Evolutionary conservation across 2,888 invertebrate species (phyloP).

Genomic region (Philhelius pedissequus): DNA sequence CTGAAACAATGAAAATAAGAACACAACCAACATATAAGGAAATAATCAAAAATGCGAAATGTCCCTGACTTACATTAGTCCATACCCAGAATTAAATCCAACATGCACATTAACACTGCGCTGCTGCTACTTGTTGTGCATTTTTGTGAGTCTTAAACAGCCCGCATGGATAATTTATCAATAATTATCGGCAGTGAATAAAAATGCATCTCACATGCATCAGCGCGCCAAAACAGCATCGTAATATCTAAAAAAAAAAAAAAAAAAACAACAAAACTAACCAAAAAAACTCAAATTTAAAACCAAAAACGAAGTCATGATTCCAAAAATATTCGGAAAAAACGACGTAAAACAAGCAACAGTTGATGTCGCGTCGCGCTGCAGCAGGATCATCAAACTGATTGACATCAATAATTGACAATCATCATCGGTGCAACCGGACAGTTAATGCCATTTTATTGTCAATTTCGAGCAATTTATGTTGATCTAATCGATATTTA

Average conservation of each 20-base stretch:
- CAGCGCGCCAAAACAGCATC: slow-evolving; percentile 1
- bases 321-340: not conserved
- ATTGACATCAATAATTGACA: slow-evolving; percentile 68
- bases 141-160: slow-evolving; percentile 16
- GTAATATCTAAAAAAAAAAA: not conserved
- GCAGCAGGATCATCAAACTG: slow-evolving; percentile 61
- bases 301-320: slow-evolving; percentile 7
- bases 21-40: slow-evolving; percentile 8
- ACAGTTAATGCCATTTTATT: slow-evolving; percentile 70
- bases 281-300: not conserved
- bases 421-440: slow-evolving; percentile 66
- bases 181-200: slow-evolving; percentile 39
- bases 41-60: slow-evolving; percentile 39
- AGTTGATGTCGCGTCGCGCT: slow-evolving; percentile 17
- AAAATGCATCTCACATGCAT: slow-evolving; percentile 61
- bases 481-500: slow-evolving; percentile 70
- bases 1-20: not conserved
- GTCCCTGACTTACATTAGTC: slow-evolving; percentile 45
- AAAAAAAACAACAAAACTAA: not conserved
- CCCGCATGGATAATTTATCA: slow-evolving; percentile 45
- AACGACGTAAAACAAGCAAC: not conserved
- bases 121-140: not conserved
- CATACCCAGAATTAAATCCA: not conserved
- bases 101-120: not conserved
- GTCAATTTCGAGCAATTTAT: slow-evolving; percentile 70